Conservation (phyloP, 2,113 vertebrate genomes). For the Ellobius talpinus region DNA sequence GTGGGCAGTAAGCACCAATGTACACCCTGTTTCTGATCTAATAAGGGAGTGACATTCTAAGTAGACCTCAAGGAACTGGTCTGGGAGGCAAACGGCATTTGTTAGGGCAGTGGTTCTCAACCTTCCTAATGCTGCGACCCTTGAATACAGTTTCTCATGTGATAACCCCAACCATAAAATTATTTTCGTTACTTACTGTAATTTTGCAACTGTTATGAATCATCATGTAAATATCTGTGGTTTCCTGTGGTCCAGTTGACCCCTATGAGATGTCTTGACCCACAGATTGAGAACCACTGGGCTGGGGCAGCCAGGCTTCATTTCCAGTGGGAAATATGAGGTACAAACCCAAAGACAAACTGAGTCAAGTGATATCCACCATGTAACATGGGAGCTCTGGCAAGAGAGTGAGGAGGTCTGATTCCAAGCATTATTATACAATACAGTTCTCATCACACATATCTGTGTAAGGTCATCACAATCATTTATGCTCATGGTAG, state of each 20-base stretch:
- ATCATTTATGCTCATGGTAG: neutral
- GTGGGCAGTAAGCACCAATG: neutral
- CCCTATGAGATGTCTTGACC: neutral
- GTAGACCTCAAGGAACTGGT: neutral
- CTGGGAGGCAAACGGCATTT: slow-evolving; percentile 22
- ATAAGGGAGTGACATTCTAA: slow-evolving; percentile 63
- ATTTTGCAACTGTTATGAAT: neutral
- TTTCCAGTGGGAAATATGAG: neutral
- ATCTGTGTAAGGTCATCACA: neutral
- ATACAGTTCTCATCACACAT: neutral
- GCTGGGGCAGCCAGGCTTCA: slow-evolving; percentile 20
- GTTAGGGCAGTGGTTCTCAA: neutral
- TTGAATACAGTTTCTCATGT: neutral
- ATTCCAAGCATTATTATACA: neutral
- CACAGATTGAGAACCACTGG: neutral
- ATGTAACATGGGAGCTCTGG: neutral
- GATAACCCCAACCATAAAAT: neutral
- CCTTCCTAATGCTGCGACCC: neutral
- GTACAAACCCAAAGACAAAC: neutral
- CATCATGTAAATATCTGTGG: neutral
- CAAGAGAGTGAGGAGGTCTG: neutral
- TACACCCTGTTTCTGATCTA: neutral
- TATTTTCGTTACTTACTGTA: neutral
- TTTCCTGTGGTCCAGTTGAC: neutral
- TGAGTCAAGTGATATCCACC: neutral